Base-by-base conservation (phyloP, 2,113 vertebrate species). In the Xenopus laevis region DNA sequence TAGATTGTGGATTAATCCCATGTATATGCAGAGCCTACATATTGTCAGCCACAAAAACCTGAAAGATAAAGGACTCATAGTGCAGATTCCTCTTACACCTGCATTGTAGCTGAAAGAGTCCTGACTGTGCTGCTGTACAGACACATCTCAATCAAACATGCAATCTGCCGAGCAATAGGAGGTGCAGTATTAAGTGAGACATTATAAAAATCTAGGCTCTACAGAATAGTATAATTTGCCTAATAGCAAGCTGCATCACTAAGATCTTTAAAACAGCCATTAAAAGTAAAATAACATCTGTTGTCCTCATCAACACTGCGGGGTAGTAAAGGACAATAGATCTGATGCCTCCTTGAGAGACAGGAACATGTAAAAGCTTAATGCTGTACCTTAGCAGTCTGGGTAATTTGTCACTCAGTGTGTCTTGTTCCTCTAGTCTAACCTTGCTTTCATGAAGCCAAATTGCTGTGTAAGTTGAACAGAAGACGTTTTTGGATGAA, bases 281-380 rank as follows among this genome's bases (percentile, higher is more conserved):
- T 55, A 55, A 55, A 55, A 55, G 53, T 55, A 55, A 55, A 55
- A 16, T 55, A 18, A 13, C 53, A 55, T 55, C 53, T 55, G 53
- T 55, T 55, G 53, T 55, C 53, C 17, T 55, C 16, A 55, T n/a
- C 53, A 55, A 55, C 53, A 8, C 53, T 55, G 17, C 17, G 17
- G 53, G 52, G 53, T 55, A n/a, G 53, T 55, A 55, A 17, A 55
- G 53, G 53, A 55, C 53, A 55, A 55, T n/a, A 55, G 53, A 55
- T 55, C 15, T 55, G 53, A 55, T n/a, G 15, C 47, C 47, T 50
- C 12, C 47, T 50, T 50, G 11, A 16, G 17, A 55, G 53, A 55
- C 53, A 55, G 15, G 17, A 55, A 55, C 17, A 55, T 16, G 53
- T 4, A 55, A 55, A 5, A n/a, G 17, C 15, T 16, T 4, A n/a